These are phyloP conservation scores for Ellobium chinense DNA, from an alignment of 2,888 invertebrate species.

Conservation along the genomic window DNA sequence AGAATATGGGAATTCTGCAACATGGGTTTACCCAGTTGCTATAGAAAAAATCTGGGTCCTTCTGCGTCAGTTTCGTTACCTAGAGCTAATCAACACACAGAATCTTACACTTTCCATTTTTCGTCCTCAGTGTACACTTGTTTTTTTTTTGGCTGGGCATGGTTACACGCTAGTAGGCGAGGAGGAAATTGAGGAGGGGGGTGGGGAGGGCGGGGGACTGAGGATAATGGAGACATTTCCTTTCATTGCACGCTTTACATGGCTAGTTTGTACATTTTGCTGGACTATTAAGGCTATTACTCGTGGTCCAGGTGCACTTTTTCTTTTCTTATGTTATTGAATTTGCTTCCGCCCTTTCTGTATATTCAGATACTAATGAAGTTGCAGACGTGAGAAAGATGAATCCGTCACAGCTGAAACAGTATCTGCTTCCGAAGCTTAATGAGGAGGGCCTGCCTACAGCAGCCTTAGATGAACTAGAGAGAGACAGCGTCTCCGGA, in stretches of 20 bases:
- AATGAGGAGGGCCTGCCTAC: not conserved
- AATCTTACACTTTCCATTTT: too few relatives aligned
- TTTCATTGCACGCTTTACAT: not conserved
- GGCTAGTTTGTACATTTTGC: not conserved
- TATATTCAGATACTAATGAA: not conserved
- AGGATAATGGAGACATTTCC: not conserved
- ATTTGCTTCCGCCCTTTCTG: not conserved
- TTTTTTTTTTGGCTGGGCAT: too few relatives aligned
- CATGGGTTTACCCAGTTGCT: too few relatives aligned
- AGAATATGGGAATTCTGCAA: too few relatives aligned
- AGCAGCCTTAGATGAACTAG: constrained; percentile 5
- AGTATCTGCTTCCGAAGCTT: not conserved
- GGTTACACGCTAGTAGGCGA: too few relatives aligned
- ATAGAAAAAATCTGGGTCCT: too few relatives aligned
- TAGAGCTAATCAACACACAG: too few relatives aligned
- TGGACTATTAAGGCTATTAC: not conserved
- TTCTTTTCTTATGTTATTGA: not conserved
- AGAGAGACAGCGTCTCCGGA: constrained; percentile 34
- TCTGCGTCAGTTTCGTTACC: too few relatives aligned
- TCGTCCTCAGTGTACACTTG: too few relatives aligned
- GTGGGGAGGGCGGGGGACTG: too few relatives aligned
- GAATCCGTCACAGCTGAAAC: not conserved
- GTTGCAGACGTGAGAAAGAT: not conserved
- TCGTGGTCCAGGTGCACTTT: not conserved
- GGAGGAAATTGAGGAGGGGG: too few relatives aligned